Conservation (phyloP, 2,888 invertebrate genomes). For the Amphipyra tragopoginis region DNA sequence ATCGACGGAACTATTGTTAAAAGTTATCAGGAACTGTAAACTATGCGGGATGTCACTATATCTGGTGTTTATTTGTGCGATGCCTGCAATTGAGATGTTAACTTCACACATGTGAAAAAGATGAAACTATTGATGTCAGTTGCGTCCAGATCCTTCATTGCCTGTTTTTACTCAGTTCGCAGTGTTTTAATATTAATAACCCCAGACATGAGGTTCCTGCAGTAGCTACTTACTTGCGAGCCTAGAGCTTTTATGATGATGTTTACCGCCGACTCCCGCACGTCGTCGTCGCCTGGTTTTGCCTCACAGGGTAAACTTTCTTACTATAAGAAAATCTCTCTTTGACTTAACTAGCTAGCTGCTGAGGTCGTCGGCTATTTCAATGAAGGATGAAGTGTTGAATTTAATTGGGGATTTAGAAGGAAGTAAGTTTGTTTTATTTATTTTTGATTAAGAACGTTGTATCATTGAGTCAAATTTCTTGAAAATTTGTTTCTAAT, state of each 20-base stretch:
- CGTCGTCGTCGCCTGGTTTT: conserved; percentile 60
- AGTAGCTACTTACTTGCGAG: conserved; percentile 69
- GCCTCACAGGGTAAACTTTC: conserved; percentile 72
- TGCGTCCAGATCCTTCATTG: conserved; percentile 68
- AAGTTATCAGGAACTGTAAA: no score
- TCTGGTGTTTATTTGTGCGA: no score
- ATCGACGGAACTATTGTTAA: no score
- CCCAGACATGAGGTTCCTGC: conserved; percentile 78
- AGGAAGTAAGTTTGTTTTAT: conserved; percentile 24
- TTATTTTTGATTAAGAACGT: conserved; percentile 27
- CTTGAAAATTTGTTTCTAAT: conserved; percentile 30
- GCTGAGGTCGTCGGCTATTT: conserved; percentile 39
- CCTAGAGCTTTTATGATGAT: conserved; percentile 81
- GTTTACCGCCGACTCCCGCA: conserved; percentile 78
- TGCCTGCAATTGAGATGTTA: no score
- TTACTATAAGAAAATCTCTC: conserved; percentile 48
- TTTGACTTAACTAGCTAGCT: conserved; percentile 54
- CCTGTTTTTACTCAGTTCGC: conserved; percentile 77
- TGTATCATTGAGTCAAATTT: conserved; percentile 22
- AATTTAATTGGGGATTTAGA: conserved; percentile 41
- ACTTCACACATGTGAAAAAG: no score
- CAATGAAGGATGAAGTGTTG: conserved; percentile 41
- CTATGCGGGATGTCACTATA: no score
- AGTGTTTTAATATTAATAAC: conserved; percentile 87
- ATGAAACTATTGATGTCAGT: conserved; percentile 67